phyloP scores from a whole-genome alignment of 2,888 invertebrate genomes.

The Phalera bucephala region DNA sequence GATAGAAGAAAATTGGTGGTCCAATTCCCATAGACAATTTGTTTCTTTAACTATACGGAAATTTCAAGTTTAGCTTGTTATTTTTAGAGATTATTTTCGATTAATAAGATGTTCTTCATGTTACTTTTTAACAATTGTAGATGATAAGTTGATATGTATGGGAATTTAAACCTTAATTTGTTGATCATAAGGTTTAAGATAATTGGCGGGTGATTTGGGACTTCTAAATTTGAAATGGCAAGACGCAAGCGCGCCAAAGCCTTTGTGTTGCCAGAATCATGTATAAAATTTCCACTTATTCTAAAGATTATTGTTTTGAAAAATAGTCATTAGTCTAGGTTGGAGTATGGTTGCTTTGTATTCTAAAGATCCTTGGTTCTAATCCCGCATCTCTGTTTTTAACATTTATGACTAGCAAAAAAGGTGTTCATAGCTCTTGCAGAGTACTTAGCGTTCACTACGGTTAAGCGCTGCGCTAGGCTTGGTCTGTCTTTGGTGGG shows the following conservation, averaged over 20 bases:
- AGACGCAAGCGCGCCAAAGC: slow-evolving; percentile 27
- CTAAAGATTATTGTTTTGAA: no score
- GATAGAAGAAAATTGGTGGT: background rate
- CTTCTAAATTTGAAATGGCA: slow-evolving; percentile 34
- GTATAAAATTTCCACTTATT: background rate
- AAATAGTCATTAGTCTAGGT: no score
- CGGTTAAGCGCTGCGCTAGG: no score
- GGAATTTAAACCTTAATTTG: slow-evolving; percentile 7
- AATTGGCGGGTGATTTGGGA: slow-evolving; percentile 15
- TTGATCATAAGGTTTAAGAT: slow-evolving; percentile 10
- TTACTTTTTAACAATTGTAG: background rate
- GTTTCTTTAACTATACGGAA: slow-evolving; percentile 7
- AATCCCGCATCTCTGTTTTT: no score
- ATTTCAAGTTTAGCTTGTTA: slow-evolving; percentile 7
- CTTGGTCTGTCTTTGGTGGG: no score
- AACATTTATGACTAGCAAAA: no score
- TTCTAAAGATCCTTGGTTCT: no score
- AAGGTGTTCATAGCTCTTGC: no score
- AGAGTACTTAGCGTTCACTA: no score
- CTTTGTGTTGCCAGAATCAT: slow-evolving; percentile 18
- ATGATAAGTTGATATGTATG: background rate
- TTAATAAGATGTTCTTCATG: background rate
- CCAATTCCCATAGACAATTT: background rate
- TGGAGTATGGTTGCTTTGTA: no score
- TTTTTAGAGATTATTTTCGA: background rate